Conservation (phyloP, 2,888 invertebrate species). For the Cataglyphis livida region DNA sequence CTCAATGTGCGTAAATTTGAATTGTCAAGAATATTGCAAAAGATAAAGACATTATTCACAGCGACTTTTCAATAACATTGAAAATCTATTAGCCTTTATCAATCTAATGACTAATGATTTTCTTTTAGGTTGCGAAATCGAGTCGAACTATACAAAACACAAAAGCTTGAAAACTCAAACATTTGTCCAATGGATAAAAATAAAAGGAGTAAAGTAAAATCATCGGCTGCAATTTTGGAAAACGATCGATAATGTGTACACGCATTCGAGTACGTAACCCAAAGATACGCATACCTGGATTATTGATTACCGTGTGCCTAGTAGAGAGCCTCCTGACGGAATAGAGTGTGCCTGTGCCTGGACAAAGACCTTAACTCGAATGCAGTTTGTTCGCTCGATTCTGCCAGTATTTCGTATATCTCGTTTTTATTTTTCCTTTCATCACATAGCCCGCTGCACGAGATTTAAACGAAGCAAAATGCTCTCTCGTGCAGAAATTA, state of each 20-base stretch:
- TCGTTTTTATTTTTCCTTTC: background rate
- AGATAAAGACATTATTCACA: background rate
- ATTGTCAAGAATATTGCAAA: background rate
- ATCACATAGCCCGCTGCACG: background rate
- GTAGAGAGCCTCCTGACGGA: conserved; percentile 8
- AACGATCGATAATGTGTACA: background rate
- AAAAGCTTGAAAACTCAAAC: conserved; percentile 2
- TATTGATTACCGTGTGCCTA: conserved; percentile 64
- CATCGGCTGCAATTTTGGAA: background rate
- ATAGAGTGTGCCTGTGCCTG: background rate
- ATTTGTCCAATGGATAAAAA: background rate
- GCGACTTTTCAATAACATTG: background rate
- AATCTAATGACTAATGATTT: too few relatives aligned
- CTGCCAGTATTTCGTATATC: background rate
- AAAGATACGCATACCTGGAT: conserved; percentile 59
- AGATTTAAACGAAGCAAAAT: background rate
- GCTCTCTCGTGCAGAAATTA: background rate
- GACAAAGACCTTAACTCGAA: conserved; percentile 57
- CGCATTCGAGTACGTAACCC: conserved; percentile 2
- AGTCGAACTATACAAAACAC: background rate
- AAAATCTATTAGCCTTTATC: background rate
- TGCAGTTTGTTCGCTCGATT: background rate
- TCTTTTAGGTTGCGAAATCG: conserved; percentile 6
- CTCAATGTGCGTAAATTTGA: background rate
- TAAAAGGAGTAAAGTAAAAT: background rate